A percentile compares a stretch with the other conserved stretches of the same genome.
phyloP scores from a whole-genome alignment of 2,797 vertebrate genomes.

The Sparus aurata region DNA sequence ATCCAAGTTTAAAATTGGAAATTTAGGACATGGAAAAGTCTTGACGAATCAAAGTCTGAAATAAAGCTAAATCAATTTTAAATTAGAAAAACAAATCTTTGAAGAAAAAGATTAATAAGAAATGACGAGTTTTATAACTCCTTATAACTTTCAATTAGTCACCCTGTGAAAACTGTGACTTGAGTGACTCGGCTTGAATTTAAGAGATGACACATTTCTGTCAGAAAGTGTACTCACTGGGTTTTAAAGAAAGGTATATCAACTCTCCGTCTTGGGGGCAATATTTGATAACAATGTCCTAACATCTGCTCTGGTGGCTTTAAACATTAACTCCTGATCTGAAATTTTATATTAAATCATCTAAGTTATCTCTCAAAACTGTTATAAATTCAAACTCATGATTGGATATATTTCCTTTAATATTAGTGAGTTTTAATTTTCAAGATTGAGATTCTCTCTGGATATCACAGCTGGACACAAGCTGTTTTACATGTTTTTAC shows the following conservation, averaged over 20 bases:
- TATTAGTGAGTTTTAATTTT: too few relatives aligned
- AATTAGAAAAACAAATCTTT: background rate
- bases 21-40: background rate
- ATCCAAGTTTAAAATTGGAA: constrained; percentile 14
- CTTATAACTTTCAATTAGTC: background rate
- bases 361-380: background rate
- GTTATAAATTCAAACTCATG: background rate
- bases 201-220: background rate
- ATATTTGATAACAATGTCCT: background rate
- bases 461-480: background rate
- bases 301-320: background rate
- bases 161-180: background rate
- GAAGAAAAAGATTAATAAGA: background rate
- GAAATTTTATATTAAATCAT: background rate
- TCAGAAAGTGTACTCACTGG: background rate
- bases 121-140: background rate
- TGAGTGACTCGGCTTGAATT: background rate
- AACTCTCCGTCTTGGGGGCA: background rate
- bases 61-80: background rate
- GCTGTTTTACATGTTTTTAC: background rate
- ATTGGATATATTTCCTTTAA: background rate
- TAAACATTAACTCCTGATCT: background rate
- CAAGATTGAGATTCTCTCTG: background rate
- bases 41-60: background rate
- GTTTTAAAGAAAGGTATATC: background rate